phyloP scores from a whole-genome alignment of 2,888 invertebrate species.

The Caenorhabditis japonica region DNA sequence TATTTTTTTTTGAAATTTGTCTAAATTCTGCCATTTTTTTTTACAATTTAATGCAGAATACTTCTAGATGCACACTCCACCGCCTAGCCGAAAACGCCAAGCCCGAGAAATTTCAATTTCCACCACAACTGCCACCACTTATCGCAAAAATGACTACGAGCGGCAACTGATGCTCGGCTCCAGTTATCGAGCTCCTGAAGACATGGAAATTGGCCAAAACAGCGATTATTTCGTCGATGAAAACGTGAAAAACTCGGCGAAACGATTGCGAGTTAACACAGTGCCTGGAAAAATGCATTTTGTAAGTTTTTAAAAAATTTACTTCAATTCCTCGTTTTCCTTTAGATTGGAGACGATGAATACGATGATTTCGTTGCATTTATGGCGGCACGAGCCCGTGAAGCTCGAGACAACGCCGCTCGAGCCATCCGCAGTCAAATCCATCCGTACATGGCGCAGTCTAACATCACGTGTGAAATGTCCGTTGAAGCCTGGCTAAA shows the following conservation, averaged over 20 bases:
- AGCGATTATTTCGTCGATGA: background rate
- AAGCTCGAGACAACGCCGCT: background rate
- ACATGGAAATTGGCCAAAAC: background rate
- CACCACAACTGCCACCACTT: no score
- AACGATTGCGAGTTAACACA: no score
- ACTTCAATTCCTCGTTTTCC: no score
- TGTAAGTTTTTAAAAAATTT: no score
- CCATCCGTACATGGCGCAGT: background rate
- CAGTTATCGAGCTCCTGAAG: background rate
- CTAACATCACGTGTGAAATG: background rate
- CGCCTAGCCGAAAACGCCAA: no score
- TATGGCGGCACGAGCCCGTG: background rate
- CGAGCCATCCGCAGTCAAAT: background rate
- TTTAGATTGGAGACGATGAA: background rate
- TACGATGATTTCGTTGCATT: background rate
- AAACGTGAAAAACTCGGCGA: background rate
- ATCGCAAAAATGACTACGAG: conserved; percentile 3
- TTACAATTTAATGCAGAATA: no score
- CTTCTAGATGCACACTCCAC: no score
- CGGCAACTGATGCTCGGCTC: conserved; percentile 8
- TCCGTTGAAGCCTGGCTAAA: background rate
- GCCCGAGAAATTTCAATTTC: no score
- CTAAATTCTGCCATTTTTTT: no score
- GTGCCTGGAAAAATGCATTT: no score
- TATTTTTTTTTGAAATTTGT: no score